Base-by-base conservation (phyloP, 1,140 invertebrate genomes). In the Adoxophyes honmai region DNA sequence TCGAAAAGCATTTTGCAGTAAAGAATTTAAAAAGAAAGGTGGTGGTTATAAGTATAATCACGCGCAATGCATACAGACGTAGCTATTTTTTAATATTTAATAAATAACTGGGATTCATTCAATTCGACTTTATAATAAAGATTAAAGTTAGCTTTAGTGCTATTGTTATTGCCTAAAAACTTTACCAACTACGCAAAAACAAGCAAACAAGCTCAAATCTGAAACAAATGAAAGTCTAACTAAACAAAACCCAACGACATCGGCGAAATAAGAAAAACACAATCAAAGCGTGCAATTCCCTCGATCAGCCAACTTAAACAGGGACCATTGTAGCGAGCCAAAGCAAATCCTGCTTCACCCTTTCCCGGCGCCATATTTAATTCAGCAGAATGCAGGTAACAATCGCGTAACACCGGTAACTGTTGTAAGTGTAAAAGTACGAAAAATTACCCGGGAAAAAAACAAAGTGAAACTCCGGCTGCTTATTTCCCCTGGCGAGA, bases 401-500 rank as follows among this genome's bases (percentile, higher is more conserved):
- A 82, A 83, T 83, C 78, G 75, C 52, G 65, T 58, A 82, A 87
- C 85, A 83, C 76, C 75, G 74, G 78, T 82, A 74, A 83, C 78
- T 75, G 74, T 63, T 78, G 75, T 86, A 88, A 88, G 85, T 88
- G 86, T 86, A 86, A 88, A 79, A 76, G 71, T 75, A 81, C 70
- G 75, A 79, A 84, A 85, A 86, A 78, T 76, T 81, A 78, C 55
- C 33, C 37, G 72, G 78, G 85, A 78, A 84, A 77, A 75, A 65
- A 78, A 86, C 80, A 82, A 86, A 86, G 82, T 81, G 76, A 84
- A 88, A 88, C 76, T 80, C 82, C 74, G 81, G 78, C 81, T 80
- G 67, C 80, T 88, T 88, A 88, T 88, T 88, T 88, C 85, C 85
- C 85, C 66, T 84, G 85, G 70, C 85, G 85, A 81, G 71, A 57